Evolutionary conservation across 1,140 invertebrate genomes (phyloP).

Genomic region (Temnothorax curvispinosus): DNA sequence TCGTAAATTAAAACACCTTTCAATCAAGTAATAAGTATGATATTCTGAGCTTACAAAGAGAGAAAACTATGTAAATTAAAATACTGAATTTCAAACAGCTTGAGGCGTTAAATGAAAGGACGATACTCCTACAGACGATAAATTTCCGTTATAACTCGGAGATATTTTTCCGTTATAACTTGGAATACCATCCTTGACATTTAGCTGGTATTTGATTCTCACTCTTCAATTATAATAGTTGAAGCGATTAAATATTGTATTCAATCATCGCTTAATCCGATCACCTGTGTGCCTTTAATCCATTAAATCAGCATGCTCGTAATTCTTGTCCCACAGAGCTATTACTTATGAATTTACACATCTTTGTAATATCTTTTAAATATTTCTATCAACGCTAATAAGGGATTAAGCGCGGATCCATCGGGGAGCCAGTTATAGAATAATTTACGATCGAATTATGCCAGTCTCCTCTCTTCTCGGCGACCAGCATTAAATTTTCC

Average conservation of each 20-base stretch:
- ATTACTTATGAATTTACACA: constrained; percentile 40
- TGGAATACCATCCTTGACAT: constrained; percentile 28
- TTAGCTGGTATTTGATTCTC: constrained; percentile 34
- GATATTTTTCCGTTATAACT: constrained; percentile 23
- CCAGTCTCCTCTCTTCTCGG: constrained; percentile 8
- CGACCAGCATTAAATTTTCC: constrained; percentile 54
- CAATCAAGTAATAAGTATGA: neutral
- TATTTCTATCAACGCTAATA: constrained; percentile 38
- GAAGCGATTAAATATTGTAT: constrained; percentile 21
- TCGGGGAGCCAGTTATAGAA: constrained; percentile 32
- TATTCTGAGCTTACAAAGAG: neutral
- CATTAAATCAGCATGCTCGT: constrained; percentile 35
- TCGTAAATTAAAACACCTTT: neutral
- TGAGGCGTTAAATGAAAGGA: neutral
- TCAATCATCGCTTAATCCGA: constrained; percentile 25
- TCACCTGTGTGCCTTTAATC: neutral
- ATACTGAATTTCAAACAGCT: neutral
- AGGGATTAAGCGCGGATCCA: constrained; percentile 39
- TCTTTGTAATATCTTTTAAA: constrained; percentile 51
- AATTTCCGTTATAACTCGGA: neutral
- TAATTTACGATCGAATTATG: constrained; percentile 60
- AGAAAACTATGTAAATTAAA: neutral
- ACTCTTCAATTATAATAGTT: constrained; percentile 15
- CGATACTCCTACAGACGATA: neutral
- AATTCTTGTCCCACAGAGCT: constrained; percentile 1